A percentile compares a stretch with the other conserved stretches of the same genome.
These are phyloP conservation scores for Andrena flavipes DNA, from an alignment of 2,888 invertebrate genomes.

Conservation along the genomic window DNA sequence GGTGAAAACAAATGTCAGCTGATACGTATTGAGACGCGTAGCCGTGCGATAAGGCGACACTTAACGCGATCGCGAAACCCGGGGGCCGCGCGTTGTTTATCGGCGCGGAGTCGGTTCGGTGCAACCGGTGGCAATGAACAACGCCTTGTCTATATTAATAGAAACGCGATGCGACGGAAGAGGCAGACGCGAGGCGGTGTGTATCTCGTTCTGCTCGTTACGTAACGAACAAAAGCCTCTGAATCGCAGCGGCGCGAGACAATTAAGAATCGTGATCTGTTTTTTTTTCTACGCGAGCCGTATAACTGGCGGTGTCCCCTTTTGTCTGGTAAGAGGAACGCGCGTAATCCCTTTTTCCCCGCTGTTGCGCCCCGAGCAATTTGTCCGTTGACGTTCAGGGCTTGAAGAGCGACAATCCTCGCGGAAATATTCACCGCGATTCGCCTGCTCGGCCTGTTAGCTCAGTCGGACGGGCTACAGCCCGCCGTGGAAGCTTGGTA, in stretches of 20 bases:
- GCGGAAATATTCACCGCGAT: neutral
- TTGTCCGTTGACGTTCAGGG: neutral
- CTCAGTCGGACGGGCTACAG: neutral
- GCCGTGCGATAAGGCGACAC: neutral
- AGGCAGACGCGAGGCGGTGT: neutral
- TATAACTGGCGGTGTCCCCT: neutral
- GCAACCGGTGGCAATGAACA: constrained; percentile 6
- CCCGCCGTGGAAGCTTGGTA: neutral
- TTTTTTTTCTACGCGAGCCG: constrained; percentile 1
- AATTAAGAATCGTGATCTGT: constrained; percentile 35
- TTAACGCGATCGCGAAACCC: neutral
- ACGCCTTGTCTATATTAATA: constrained; percentile 4
- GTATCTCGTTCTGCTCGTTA: constrained; percentile 25
- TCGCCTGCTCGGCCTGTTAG: neutral
- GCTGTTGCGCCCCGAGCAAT: constrained; percentile 1
- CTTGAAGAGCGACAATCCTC: neutral
- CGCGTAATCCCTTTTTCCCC: constrained; percentile 22
- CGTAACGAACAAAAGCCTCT: constrained; percentile 32
- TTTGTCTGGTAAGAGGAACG: constrained; percentile 7
- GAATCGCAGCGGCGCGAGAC: constrained; percentile 26
- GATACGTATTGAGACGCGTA: neutral
- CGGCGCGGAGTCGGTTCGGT: neutral
- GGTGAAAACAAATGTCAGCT: neutral
- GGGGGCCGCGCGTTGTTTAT: neutral
- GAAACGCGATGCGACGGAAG: constrained; percentile 23